Evolutionary conservation across 2,113 vertebrate genomes (phyloP).

Genomic region (Lophius piscatorius): DNA sequence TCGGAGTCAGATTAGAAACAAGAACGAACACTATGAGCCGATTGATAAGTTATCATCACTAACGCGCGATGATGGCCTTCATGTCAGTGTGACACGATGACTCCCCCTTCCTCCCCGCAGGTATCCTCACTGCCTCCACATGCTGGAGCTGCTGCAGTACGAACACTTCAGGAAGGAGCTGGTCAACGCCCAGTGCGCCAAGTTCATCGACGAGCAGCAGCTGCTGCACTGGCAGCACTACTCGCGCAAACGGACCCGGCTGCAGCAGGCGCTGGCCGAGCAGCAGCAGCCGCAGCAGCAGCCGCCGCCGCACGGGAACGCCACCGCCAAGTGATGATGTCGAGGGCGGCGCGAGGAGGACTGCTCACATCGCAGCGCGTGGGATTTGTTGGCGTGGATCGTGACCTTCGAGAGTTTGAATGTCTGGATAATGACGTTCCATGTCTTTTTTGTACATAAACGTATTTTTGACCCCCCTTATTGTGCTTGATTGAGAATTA

Average conservation of each 20-base stretch:
- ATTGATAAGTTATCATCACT: too few species aligned
- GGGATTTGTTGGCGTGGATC: neutral
- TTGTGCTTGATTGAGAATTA: neutral
- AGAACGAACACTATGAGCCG: too few species aligned
- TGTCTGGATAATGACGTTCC: too few species aligned
- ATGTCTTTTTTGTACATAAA: neutral
- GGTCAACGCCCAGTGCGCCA: conserved; percentile 97
- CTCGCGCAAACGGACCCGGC: conserved; percentile 91
- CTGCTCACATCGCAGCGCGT: too few species aligned
- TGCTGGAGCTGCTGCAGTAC: conserved; percentile 97
- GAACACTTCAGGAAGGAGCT: conserved; percentile 98
- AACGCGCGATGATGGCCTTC: too few species aligned
- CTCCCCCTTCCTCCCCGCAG: conserved; percentile 65
- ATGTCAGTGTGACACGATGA: too few species aligned
- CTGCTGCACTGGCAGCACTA: conserved; percentile 99
- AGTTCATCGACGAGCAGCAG: conserved; percentile 98
- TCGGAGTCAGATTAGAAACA: too few species aligned
- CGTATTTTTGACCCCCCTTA: neutral
- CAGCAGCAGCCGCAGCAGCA: conserved; percentile 86
- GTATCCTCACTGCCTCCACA: conserved; percentile 96
- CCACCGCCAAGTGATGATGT: conserved; percentile 83
- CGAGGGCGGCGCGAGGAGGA: neutral
- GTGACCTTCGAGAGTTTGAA: neutral
- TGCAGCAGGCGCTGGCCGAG: conserved; percentile 95
- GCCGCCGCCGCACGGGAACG: conserved; percentile 85